Conservation (phyloP, 2,888 invertebrate species). For the Heliconius erato region DNA sequence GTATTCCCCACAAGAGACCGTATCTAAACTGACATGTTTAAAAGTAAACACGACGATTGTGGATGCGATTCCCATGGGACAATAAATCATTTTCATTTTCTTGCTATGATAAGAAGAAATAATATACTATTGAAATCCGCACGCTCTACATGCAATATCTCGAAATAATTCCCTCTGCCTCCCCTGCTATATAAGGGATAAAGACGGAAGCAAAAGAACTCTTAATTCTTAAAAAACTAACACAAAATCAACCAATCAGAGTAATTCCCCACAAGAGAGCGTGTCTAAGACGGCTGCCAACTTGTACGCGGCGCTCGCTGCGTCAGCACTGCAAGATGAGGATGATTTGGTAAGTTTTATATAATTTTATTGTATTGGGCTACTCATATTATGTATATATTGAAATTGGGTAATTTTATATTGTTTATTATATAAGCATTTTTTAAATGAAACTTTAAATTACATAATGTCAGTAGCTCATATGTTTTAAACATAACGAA, state of each 20-base stretch:
- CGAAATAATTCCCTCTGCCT: background rate
- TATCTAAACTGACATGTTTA: conserved; percentile 84
- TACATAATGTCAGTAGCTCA: conserved; percentile 44
- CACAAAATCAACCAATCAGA: conserved; percentile 53
- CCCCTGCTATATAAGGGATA: background rate
- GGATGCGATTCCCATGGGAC: too few relatives aligned
- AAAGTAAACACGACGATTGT: too few relatives aligned
- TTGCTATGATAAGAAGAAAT: too few relatives aligned
- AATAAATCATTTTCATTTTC: too few relatives aligned
- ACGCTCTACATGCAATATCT: too few relatives aligned
- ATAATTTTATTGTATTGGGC: conserved; percentile 19
- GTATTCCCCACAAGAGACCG: conserved; percentile 82
- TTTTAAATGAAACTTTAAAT: background rate
- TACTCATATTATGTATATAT: conserved; percentile 38
- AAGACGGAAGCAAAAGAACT: background rate
- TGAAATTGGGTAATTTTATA: background rate
- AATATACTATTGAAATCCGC: too few relatives aligned
- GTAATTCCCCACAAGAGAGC: conserved; percentile 79
- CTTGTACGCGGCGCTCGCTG: conserved; percentile 93
- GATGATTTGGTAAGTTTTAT: conserved; percentile 83
- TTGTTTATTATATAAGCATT: background rate
- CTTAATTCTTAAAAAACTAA: background rate
- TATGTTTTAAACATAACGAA: background rate
- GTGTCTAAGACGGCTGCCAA: conserved; percentile 94
- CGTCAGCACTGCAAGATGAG: conserved; percentile 93